These are phyloP conservation scores for Anarrhichthys ocellatus DNA, from an alignment of 2,113 vertebrate genomes.

Conservation along the genomic window DNA sequence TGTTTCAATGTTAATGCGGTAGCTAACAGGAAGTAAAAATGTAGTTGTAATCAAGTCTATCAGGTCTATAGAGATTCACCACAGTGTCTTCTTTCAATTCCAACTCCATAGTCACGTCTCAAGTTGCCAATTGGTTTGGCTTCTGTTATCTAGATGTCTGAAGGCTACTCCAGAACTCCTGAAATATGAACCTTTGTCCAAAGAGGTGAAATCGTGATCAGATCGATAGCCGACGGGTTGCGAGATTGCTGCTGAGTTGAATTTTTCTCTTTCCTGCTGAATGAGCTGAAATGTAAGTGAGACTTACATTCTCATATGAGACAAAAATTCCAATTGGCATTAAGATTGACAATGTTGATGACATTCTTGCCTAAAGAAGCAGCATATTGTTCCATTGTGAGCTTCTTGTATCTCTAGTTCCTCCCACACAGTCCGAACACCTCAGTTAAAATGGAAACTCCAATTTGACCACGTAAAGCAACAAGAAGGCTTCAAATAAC, in stretches of 20 bases:
- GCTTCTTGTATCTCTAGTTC: not conserved
- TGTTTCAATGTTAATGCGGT: not conserved
- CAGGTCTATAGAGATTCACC: not conserved
- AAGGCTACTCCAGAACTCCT: too few species aligned
- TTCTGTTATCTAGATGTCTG: not conserved
- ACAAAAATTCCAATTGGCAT: not conserved
- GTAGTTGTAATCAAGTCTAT: too few species aligned
- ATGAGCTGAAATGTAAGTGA: not conserved
- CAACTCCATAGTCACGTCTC: not conserved
- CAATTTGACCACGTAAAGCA: constrained; percentile 15
- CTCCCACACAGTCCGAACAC: not conserved
- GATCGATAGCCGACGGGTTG: not conserved
- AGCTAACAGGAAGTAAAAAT: too few species aligned
- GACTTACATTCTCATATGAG: not conserved
- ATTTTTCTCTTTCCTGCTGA: not conserved
- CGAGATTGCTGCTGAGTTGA: not conserved
- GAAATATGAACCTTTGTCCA: not conserved
- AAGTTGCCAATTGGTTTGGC: not conserved
- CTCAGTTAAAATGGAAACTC: not conserved
- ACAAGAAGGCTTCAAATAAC: constrained; percentile 30
- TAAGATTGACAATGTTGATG: not conserved
- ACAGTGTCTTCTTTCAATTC: not conserved
- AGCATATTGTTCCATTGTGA: not conserved
- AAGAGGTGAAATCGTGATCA: not conserved
- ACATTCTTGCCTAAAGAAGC: not conserved